A percentile compares a stretch with the other conserved stretches of the same genome.
phyloP scores from a whole-genome alignment of 2,113 vertebrate species.

The Coptodon rendalli region DNA sequence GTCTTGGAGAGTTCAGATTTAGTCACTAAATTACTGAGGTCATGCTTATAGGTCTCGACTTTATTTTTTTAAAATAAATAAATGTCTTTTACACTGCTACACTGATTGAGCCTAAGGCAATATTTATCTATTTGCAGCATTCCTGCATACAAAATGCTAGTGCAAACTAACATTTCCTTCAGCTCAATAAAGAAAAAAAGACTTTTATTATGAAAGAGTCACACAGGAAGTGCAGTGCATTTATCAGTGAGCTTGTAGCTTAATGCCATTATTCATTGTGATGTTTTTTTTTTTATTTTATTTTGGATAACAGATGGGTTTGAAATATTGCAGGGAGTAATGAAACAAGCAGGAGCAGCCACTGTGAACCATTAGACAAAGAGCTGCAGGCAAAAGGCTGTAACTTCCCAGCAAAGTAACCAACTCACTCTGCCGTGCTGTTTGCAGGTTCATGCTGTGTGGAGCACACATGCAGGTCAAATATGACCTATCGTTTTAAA shows the following conservation, averaged over 20 bases:
- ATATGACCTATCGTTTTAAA: not conserved
- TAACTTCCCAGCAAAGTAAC: not conserved
- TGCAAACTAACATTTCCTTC: not conserved
- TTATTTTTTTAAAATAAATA: not conserved
- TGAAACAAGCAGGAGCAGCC: not conserved
- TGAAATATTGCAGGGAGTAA: not conserved
- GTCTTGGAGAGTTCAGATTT: not conserved
- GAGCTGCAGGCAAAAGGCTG: not conserved
- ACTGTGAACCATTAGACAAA: not conserved
- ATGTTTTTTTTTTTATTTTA: fast-evolving
- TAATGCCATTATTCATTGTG: not conserved
- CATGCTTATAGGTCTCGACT: not conserved
- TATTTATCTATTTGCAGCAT: not conserved
- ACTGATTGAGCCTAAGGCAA: not conserved
- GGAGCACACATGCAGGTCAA: not conserved
- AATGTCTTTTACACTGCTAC: not conserved
- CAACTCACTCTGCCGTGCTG: not conserved
- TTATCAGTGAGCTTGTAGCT: not conserved
- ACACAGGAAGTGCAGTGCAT: not conserved
- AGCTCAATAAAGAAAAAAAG: not conserved
- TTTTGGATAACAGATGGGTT: not conserved
- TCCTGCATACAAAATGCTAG: not conserved
- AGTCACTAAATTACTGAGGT: not conserved
- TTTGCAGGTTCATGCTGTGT: not conserved
- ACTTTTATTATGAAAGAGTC: not conserved